phyloP scores from a whole-genome alignment of 2,113 vertebrate species.

The Maccullochella peelii region DNA sequence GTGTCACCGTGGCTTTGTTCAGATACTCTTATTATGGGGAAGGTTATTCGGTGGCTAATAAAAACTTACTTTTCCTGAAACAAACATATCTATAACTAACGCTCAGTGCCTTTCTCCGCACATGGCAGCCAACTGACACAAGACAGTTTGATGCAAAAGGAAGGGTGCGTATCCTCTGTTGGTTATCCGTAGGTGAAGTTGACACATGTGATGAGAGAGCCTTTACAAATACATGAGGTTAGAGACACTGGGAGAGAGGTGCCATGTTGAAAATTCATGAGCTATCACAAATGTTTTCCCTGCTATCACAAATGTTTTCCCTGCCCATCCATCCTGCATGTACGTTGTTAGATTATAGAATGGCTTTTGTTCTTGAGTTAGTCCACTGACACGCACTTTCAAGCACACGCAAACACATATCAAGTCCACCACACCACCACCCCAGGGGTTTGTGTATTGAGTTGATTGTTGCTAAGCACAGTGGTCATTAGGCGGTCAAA shows the following conservation, averaged over 20 bases:
- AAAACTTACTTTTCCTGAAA: constrained; percentile 5
- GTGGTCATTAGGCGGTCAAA: constrained; percentile 53
- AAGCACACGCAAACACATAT: background rate
- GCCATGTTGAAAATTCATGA: constrained; percentile 67
- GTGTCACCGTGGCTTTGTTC: background rate
- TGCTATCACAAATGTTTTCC: constrained; percentile 51
- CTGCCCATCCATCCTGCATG: constrained; percentile 45
- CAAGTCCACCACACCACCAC: constrained; percentile 7
- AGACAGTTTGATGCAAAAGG: constrained; percentile 22
- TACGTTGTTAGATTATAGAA: constrained; percentile 36
- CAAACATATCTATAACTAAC: constrained; percentile 14
- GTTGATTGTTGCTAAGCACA: constrained; percentile 42
- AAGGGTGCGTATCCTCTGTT: constrained; percentile 15
- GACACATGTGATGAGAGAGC: constrained; percentile 58
- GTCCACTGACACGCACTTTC: constrained; percentile 1
- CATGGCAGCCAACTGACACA: background rate
- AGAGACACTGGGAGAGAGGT: constrained; percentile 37
- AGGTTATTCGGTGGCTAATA: background rate
- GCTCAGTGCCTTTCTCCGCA: background rate
- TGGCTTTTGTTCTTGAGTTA: constrained; percentile 24
- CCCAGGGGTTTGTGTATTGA: constrained; percentile 32
- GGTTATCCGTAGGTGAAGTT: constrained; percentile 41
- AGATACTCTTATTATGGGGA: constrained; percentile 4
- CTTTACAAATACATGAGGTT: constrained; percentile 58
- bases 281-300: constrained; percentile 52